Base-by-base conservation (phyloP, 2,797 vertebrate genomes). In the Pseudochirops cupreus region DNA sequence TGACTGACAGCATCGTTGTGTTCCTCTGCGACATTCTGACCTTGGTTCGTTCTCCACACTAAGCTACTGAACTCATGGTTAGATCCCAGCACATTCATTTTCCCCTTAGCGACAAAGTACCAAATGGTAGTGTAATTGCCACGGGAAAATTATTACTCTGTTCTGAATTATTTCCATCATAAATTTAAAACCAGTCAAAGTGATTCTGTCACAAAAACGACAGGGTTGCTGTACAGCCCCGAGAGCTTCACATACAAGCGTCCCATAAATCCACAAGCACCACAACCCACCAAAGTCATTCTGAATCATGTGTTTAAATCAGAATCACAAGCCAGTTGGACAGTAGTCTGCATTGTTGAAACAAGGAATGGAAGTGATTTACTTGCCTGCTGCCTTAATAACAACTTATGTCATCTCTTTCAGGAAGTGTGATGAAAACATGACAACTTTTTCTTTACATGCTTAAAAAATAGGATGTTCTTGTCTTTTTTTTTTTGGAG, bases 41-140 rank as follows among this genome's bases (percentile, higher is more conserved):
- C 98, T 99, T 99, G 98, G 98, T 98, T 98, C 98, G 98, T 98
- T 99, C 98, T 98, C 98, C 96, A 96, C 91, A 96, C 95, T 6
- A 39, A 97, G 97, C 96, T 58, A 31, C 97, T 98, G 98, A 98
- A 98, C 98, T 98, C 98, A 98, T 90, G 98, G 98, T 98, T 96
- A 98, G 98, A 98, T 98, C 98, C 97, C 97, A 98, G 97, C 93
- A 97, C 97, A 98, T 98, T 98, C 98, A 98, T 99, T 98, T 98
- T 97, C 97, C 98, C 98, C 98, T 98, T 98, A 98, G 98, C 98
- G 98, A 98, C 98, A 98, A 98, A 98, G 97, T 98, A 99, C 98
- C 99, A 99, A 99, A 99, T 98, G 98, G 98, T 98, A 98, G 98
- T 98, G 98, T 99, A 99, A 99, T 99, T 98, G 98, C 98, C 98